phyloP scores from a whole-genome alignment of 2,113 vertebrate genomes.

The Peromyscus californicus region DNA sequence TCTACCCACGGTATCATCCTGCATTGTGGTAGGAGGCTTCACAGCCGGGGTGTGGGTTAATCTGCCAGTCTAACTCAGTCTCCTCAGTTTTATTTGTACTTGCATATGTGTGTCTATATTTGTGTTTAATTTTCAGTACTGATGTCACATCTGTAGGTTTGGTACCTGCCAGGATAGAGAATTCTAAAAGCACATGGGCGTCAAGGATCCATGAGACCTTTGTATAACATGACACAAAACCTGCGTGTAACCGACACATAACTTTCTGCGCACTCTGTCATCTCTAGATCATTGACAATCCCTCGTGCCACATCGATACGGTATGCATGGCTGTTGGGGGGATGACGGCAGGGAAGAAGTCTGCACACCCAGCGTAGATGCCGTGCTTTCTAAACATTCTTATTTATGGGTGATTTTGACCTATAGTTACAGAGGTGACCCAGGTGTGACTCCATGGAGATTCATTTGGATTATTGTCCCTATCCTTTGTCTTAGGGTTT shows the following conservation, averaged over 20 bases:
- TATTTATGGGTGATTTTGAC: not conserved
- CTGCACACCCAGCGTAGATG: not conserved
- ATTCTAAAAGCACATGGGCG: not conserved
- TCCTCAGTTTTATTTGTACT: not conserved
- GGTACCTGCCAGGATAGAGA: not conserved
- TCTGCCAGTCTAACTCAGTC: not conserved
- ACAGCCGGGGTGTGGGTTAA: not conserved
- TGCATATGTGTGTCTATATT: not conserved
- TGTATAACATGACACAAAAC: not conserved
- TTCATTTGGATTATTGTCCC: too few relatives aligned
- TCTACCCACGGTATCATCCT: not conserved
- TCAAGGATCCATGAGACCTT: not conserved
- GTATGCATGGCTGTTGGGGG: not conserved
- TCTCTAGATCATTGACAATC: not conserved
- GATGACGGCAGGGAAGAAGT: not conserved
- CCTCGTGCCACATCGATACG: too few relatives aligned
- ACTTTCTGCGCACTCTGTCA: not conserved
- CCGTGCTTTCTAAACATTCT: not conserved
- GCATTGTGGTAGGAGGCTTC: not conserved
- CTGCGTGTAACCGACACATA: too few relatives aligned
- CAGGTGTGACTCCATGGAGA: not conserved
- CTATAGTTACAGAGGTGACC: too few relatives aligned
- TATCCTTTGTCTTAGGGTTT: not conserved
- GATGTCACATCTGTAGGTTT: not conserved
- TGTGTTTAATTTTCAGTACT: slow-evolving; percentile 3